These are phyloP conservation scores for Smutsia temminckii DNA, from an alignment of 2,797 vertebrate species.

Conservation along the genomic window DNA sequence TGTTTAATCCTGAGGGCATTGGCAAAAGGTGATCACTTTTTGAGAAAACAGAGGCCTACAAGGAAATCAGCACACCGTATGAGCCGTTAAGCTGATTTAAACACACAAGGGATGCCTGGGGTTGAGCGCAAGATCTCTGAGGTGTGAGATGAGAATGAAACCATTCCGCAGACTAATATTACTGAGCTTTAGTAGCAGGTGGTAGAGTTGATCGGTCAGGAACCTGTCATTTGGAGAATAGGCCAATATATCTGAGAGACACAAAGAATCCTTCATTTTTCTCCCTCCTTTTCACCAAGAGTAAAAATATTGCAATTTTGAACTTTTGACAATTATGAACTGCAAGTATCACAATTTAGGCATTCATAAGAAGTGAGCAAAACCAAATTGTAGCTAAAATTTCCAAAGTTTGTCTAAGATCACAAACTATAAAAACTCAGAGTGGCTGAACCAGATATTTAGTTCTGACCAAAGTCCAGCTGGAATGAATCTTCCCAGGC, in stretches of 20 bases:
- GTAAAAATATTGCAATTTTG: conserved; percentile 76
- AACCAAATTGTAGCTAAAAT: conserved; percentile 50
- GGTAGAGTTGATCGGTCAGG: conserved; percentile 91
- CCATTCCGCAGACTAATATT: conserved; percentile 92
- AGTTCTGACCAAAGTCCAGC: conserved; percentile 47
- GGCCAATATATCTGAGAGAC: conserved; percentile 88
- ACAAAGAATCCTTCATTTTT: conserved; percentile 85
- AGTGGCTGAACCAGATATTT: not conserved
- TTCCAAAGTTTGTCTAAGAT: not conserved
- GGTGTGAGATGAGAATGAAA: conserved; percentile 90
- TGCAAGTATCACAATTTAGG: conserved; percentile 71
- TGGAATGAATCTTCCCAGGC: conserved; percentile 12
- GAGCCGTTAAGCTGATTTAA: conserved; percentile 98
- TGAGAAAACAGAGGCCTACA: conserved; percentile 95
- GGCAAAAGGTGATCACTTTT: conserved; percentile 98
- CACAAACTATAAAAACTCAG: not conserved
- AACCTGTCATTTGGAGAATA: conserved; percentile 90
- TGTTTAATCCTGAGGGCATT: conserved; percentile 98
- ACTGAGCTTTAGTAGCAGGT: conserved; percentile 91
- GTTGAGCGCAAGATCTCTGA: conserved; percentile 92
- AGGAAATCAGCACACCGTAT: conserved; percentile 95
- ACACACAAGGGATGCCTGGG: conserved; percentile 93
- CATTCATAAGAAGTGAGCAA: conserved; percentile 52
- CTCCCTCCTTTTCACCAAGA: conserved; percentile 71
- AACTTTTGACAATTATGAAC: conserved; percentile 82